Percentiles rank a stretch among this genome's conserved stretches.
Conservation (phyloP, 2,888 invertebrate species). For the Apamea epomidion region DNA sequence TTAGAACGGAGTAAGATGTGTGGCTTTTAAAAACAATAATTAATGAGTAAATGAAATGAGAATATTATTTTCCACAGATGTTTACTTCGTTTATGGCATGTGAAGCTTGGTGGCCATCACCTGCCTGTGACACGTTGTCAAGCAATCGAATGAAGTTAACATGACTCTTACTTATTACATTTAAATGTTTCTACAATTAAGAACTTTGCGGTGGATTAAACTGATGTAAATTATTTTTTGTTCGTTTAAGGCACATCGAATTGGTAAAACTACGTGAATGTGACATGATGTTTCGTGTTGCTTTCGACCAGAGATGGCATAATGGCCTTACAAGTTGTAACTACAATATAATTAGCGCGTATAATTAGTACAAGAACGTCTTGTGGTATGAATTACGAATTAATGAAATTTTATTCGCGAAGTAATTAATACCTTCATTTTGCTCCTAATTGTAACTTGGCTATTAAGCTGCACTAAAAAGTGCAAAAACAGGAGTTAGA, state of each 20-base stretch:
- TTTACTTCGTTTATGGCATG: constrained; percentile 45
- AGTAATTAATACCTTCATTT: constrained; percentile 13
- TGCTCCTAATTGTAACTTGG: constrained; percentile 7
- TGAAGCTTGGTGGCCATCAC: constrained; percentile 42
- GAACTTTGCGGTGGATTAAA: constrained; percentile 24
- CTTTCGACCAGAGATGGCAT: constrained; percentile 1
- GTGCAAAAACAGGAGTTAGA: constrained; percentile 12
- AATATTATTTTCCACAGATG: constrained; percentile 54
- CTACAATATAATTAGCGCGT: constrained; percentile 30
- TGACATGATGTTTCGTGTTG: constrained; percentile 30
- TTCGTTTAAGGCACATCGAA: constrained; percentile 26
- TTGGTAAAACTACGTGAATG: constrained; percentile 32
- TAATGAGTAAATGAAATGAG: constrained; percentile 44
- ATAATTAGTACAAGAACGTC: constrained; percentile 9
- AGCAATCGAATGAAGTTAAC: constrained; percentile 36
- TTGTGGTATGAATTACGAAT: constrained; percentile 14
- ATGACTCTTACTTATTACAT: constrained; percentile 15
- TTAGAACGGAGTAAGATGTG: constrained; percentile 31
- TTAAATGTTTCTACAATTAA: constrained; percentile 45
- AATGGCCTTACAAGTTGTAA: constrained; percentile 4
- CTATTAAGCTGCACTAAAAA: not conserved
- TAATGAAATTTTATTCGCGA: constrained; percentile 1
- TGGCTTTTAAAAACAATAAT: constrained; percentile 37
- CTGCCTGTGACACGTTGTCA: constrained; percentile 54
- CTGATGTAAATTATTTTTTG: constrained; percentile 2